Base-by-base conservation (phyloP, 1,140 invertebrate species). In the Hylyphantes graminicola region DNA sequence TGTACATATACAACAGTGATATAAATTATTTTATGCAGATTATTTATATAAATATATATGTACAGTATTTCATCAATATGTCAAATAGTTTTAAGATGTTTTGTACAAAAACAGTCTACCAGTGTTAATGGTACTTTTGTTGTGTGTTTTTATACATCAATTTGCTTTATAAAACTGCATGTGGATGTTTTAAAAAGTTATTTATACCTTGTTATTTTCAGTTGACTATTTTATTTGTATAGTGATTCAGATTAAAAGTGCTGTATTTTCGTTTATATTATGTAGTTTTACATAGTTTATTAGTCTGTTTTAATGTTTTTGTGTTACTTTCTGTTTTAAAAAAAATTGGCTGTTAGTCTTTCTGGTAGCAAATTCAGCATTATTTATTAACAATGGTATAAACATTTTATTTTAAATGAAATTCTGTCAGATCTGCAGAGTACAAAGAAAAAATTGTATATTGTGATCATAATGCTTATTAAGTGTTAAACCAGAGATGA, bases 21-120 rank as follows among this genome's bases (percentile, higher is more conserved):
- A 81, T 65, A 80, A 83, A 83, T 83, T 83, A 83, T 83, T 83
- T 83, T 83, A 83, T 83, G 80, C 80, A 83, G 80, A 83, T 83
- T 83, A 83, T 83, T 83, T 83, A 83, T 83, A 83, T 83, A 81
- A 67, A 81, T 63, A 75, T 83, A 83, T 83, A 83, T 83, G 80
- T 83, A 83, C 80, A 83, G 80, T 81, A 81, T 68, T 76, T 83
- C 80, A 72, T 74, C 61, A 53, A 75, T 74, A 75, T 75, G 80
- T 83, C 80, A 67, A n/a, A 83, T 83, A 83, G 80, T 73, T 65
- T 80, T 80, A 73, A 73, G 15, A 63, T 83, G 68, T 83, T 83
- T 73, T 83, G 68, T 75, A 83, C 59, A 65, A 65, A 83, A 83
- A 75, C 67, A 81, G 79, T 81, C 59, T 81, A 74, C 57, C 59